Base-by-base conservation (phyloP, 37 sponge, comb jelly and placozoan species). In the Diacarnus erythraeanus region DNA sequence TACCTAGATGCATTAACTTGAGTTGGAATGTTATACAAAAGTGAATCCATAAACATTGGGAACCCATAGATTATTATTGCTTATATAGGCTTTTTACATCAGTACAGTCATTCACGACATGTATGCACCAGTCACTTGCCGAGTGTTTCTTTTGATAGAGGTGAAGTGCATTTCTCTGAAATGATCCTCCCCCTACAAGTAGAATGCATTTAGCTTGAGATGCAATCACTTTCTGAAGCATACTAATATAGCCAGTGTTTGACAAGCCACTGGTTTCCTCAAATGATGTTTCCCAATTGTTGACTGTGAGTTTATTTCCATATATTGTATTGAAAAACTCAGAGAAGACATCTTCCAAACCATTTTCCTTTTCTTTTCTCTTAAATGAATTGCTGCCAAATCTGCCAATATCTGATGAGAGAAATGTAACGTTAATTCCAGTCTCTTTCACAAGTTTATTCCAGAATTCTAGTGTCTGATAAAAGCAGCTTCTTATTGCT, bases 171-270 rank as follows among this genome's bases (percentile, higher is more conserved):
- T 83, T 75, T 47, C 75, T 83, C 47, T 83, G 83, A 21, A 83
- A 83, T 8, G 75, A 30, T 1, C 83, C 83, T 17, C 76, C 80
- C 17, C 86, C 86, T 18, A 78, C 72, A 34, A 86, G 71, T 6
- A 86, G 39, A 35, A 86, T 57, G 30, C 87, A 86, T 68, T 68
- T 75, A 43, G 81, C 80, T 36, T 57, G 51, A 0, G 67, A 29
- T 23, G 61, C 76, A 26, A 86, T 31, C 44, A 44, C 29, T 39
- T 80, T 65, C 60, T 86, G 80, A 22, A 86, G 68, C 40, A 75
- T 42, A 35, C 69, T 73, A 22, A 74, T 38, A 25, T 80, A 80
- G 39, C 71, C 81, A 69, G 43, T 17, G 18, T 86, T 68, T 2
- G 57, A 25, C 0, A 57, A 66, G n/a, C 69, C 38, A 38, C 57